Percentiles rank a stretch among this genome's conserved stretches.
Evolutionary conservation across 2,113 vertebrate genomes (phyloP).

Genomic region (Pluvialis apricaria): DNA sequence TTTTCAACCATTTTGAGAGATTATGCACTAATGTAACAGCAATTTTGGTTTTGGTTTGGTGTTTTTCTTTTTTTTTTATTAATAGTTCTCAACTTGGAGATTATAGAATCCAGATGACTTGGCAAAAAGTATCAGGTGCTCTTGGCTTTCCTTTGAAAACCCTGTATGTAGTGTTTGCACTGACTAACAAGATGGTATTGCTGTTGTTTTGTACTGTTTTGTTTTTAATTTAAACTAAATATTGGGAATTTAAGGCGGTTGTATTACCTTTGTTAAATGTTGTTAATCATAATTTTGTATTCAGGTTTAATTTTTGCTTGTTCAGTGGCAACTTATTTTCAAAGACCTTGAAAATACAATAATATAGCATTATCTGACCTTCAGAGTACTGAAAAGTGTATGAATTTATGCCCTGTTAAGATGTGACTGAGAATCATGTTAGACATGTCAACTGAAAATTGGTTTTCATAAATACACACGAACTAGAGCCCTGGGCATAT

Average conservation of each 20-base stretch:
- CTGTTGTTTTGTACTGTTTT: slow-evolving; percentile 64
- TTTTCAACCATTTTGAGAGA: slow-evolving; percentile 62
- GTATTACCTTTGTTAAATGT: slow-evolving; percentile 73
- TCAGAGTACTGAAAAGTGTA: slow-evolving; percentile 64
- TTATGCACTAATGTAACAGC: slow-evolving; percentile 61
- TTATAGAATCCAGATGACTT: slow-evolving; percentile 75
- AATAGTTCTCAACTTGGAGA: slow-evolving; percentile 71
- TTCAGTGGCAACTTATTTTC: slow-evolving; percentile 72
- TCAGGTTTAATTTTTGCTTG: slow-evolving; percentile 73
- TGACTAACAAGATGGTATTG: slow-evolving; percentile 80
- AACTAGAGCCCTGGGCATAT: slow-evolving; percentile 53
- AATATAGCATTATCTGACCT: slow-evolving; percentile 72
- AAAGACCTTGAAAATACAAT: slow-evolving; percentile 70
- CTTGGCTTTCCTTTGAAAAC: slow-evolving; percentile 78
- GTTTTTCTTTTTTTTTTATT: background rate
- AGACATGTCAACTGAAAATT: slow-evolving; percentile 60
- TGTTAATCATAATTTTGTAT: slow-evolving; percentile 73
- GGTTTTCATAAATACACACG: slow-evolving; percentile 18
- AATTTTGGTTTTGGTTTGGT: background rate
- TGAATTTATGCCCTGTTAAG: slow-evolving; percentile 68
- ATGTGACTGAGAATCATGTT: slow-evolving; percentile 68
- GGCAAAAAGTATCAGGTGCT: slow-evolving; percentile 80
- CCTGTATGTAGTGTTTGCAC: slow-evolving; percentile 81
- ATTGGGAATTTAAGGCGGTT: slow-evolving; percentile 64
- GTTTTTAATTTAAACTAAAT: slow-evolving; percentile 76